Evolutionary conservation across 2,888 invertebrate species (phyloP).

Genomic region (Drosophila falleni): DNA sequence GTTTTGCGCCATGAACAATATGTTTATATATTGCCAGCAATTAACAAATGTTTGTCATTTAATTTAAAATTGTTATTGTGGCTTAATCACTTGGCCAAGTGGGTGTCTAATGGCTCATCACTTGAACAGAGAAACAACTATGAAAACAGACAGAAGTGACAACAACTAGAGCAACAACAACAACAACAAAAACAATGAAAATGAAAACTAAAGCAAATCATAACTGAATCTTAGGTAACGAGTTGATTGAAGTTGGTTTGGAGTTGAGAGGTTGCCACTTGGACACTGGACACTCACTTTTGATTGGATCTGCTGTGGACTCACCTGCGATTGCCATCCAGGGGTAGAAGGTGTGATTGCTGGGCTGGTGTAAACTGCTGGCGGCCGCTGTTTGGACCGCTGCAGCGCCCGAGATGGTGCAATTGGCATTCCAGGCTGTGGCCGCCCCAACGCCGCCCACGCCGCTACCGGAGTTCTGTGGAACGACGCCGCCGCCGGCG

Average conservation of each 20-base stretch:
- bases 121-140: slow-evolving; percentile 49
- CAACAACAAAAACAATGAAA: slow-evolving; percentile 9
- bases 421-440: slow-evolving; percentile 94
- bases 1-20: slow-evolving; percentile 3
- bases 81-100: slow-evolving; percentile 1
- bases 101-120: slow-evolving; percentile 38
- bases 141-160: slow-evolving; percentile 36
- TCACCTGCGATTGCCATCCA: slow-evolving; percentile 99
- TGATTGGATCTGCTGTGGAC: slow-evolving; percentile 84
- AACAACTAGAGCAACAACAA: slow-evolving; percentile 23
- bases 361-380: slow-evolving; percentile 95
- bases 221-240: slow-evolving; percentile 14
- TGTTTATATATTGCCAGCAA: slow-evolving; percentile 3
- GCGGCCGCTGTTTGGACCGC: slow-evolving; percentile 92
- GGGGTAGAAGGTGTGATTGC: slow-evolving; percentile 97
- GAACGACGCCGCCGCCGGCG: slow-evolving; percentile 86
- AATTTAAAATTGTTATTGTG: not conserved
- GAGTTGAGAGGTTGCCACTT: slow-evolving; percentile 6
- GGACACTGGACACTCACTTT: slow-evolving; percentile 71
- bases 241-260: slow-evolving; percentile 9
- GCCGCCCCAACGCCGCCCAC: slow-evolving; percentile 87
- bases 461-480: slow-evolving; percentile 89
- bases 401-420: slow-evolving; percentile 91
- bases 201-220: slow-evolving; percentile 8
- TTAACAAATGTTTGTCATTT: slow-evolving; percentile 10